These are phyloP conservation scores for Pterostichus niger DNA, from an alignment of 2,888 invertebrate genomes.

Conservation along the genomic window DNA sequence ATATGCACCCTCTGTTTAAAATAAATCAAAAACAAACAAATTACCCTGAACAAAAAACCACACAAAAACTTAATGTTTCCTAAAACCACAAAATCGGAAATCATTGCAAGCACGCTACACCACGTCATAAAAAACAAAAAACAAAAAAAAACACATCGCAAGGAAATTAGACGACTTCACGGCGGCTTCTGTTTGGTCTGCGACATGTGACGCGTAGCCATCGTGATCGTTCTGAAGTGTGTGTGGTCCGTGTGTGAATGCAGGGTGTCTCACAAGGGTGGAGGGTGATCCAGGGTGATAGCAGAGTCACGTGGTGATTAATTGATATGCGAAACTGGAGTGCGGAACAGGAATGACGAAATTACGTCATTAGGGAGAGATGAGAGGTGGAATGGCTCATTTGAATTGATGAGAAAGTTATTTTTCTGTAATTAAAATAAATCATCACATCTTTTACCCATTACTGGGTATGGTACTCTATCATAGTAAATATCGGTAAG, in stretches of 20 bases:
- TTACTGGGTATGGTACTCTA: too few species aligned
- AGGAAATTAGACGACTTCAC: background rate
- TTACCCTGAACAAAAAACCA: slow-evolving; percentile 33
- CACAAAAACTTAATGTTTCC: slow-evolving; percentile 54
- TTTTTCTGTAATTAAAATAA: too few species aligned
- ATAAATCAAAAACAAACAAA: slow-evolving; percentile 47
- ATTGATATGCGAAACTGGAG: slow-evolving; percentile 28
- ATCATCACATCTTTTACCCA: too few species aligned
- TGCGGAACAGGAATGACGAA: background rate
- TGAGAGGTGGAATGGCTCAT: too few species aligned
- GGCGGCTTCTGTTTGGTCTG: slow-evolving; percentile 47
- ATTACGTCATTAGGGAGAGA: background rate
- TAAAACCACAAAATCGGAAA: slow-evolving; percentile 60
- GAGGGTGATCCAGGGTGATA: slow-evolving; percentile 19
- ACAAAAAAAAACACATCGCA: slow-evolving; percentile 19
- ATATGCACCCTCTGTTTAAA: too few species aligned
- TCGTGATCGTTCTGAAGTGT: background rate
- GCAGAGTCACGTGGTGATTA: slow-evolving; percentile 19
- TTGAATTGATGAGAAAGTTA: too few species aligned
- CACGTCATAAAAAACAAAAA: slow-evolving; percentile 14
- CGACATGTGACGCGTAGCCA: slow-evolving; percentile 20
- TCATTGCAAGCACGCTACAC: slow-evolving; percentile 34
- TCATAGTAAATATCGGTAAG: too few species aligned
- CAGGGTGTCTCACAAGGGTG: background rate
- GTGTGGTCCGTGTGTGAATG: slow-evolving; percentile 13